Conservation (phyloP, 2,797 vertebrate genomes). For the Leuciscus waleckii region DNA sequence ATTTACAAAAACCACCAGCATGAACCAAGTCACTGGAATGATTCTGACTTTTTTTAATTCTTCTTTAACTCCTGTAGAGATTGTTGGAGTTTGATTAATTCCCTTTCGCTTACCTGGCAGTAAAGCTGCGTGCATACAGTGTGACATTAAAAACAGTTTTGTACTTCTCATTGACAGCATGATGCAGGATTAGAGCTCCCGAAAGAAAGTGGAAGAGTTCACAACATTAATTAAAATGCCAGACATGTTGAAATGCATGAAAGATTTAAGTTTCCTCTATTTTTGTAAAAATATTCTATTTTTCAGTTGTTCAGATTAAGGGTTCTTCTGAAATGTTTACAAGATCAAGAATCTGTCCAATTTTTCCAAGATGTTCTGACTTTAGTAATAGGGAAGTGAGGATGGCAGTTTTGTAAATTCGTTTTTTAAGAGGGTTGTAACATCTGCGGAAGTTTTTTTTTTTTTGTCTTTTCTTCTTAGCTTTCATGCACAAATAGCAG, state of each 20-base stretch:
- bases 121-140: not conserved
- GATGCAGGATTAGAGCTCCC: not conserved
- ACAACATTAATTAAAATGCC: constrained; percentile 13
- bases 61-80: not conserved
- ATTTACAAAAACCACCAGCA: not conserved
- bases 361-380: not conserved
- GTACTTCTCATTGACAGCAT: not conserved
- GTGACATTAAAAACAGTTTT: not conserved
- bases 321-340: not conserved
- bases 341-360: not conserved
- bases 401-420: not conserved
- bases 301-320: not conserved
- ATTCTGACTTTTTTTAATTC: not conserved
- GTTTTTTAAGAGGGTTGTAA: not conserved
- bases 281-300: not conserved
- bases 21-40: not conserved
- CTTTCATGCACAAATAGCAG: too few species aligned
- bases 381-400: not conserved
- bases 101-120: not conserved
- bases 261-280: not conserved
- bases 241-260: not conserved
- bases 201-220: not conserved
- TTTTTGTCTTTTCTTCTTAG: not conserved
- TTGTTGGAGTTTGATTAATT: not conserved
- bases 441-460: not conserved